Percentiles rank a stretch among this genome's conserved stretches.
Evolutionary conservation across 30 jellyfish, hydroid and myxozoan genomes (phyloP).

Genomic region (Hydractinia echinata): DNA sequence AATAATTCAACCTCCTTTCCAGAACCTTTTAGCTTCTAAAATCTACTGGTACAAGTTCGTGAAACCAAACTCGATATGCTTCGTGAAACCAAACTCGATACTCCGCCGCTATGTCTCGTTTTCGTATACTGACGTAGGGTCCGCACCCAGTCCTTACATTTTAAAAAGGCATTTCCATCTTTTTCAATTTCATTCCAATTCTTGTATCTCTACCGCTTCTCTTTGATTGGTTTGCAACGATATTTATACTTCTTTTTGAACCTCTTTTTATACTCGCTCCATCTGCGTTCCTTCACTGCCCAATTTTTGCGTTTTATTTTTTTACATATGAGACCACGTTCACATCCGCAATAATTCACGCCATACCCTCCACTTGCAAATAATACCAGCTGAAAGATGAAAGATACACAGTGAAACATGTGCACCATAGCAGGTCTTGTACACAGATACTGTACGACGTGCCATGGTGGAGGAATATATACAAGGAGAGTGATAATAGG

Average conservation of each 20-base stretch:
- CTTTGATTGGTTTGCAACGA: neutral
- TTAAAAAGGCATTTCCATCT: too few species aligned
- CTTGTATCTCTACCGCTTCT: slow-evolving; percentile 10
- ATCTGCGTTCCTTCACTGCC: neutral
- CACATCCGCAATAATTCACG: neutral
- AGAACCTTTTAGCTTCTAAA: too few species aligned
- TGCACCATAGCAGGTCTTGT: neutral
- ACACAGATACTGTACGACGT: too few species aligned
- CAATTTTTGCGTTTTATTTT: neutral
- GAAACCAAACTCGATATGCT: too few species aligned
- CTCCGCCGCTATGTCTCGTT: too few species aligned
- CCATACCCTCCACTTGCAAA: neutral
- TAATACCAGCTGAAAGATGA: neutral
- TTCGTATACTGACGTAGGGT: too few species aligned
- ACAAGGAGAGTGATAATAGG: too few species aligned
- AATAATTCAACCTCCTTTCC: too few species aligned
- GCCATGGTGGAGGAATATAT: too few species aligned
- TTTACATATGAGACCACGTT: neutral
- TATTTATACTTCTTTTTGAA: neutral
- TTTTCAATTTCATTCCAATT: neutral
- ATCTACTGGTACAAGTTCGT: too few species aligned
- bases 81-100: too few species aligned
- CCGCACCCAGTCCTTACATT: too few species aligned
- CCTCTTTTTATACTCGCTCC: neutral
- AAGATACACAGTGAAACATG: neutral